A percentile compares a stretch with the other conserved stretches of the same genome.
Evolutionary conservation across 2,888 invertebrate genomes (phyloP).

Genomic region (Zygothrica quintamaculata): DNA sequence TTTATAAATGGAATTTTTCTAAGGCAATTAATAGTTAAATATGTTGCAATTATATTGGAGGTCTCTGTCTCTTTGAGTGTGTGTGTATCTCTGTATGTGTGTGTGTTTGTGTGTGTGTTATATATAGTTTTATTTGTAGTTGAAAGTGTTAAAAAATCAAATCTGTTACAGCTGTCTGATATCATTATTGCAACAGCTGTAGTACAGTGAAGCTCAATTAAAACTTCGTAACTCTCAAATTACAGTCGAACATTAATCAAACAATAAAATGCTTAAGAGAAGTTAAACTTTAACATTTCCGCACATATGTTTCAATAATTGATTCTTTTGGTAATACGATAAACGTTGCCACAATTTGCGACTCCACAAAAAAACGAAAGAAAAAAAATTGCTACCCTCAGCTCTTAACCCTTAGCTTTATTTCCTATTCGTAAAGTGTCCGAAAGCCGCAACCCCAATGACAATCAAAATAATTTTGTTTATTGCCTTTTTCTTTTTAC

Average conservation of each 20-base stretch:
- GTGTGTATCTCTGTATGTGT: no score
- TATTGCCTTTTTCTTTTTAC: slow-evolving; percentile 25
- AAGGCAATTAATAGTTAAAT: no score
- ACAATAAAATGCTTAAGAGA: slow-evolving; percentile 7
- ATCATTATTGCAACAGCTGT: no score
- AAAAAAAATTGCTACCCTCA: neutral
- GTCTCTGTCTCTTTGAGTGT: no score
- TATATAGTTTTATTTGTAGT: no score
- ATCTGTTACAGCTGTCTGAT: no score
- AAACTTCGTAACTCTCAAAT: no score
- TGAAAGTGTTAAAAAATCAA: no score
- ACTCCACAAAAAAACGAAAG: neutral
- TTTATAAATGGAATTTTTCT: no score
- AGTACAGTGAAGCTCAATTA: no score
- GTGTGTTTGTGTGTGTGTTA: no score
- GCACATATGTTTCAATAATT: slow-evolving; percentile 38
- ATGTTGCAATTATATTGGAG: no score
- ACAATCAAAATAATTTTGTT: slow-evolving; percentile 12
- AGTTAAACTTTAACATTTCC: slow-evolving; percentile 7
- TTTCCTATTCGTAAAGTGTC: neutral
- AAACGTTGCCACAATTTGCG: slow-evolving; percentile 48
- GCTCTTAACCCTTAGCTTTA: slow-evolving; percentile 16
- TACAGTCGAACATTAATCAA: neutral
- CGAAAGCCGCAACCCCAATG: slow-evolving; percentile 42
- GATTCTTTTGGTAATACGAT: slow-evolving; percentile 47